Percentiles rank a stretch among this genome's conserved stretches.
phyloP scores from a whole-genome alignment of 1,140 invertebrate genomes.

The Drosophila pachea region DNA sequence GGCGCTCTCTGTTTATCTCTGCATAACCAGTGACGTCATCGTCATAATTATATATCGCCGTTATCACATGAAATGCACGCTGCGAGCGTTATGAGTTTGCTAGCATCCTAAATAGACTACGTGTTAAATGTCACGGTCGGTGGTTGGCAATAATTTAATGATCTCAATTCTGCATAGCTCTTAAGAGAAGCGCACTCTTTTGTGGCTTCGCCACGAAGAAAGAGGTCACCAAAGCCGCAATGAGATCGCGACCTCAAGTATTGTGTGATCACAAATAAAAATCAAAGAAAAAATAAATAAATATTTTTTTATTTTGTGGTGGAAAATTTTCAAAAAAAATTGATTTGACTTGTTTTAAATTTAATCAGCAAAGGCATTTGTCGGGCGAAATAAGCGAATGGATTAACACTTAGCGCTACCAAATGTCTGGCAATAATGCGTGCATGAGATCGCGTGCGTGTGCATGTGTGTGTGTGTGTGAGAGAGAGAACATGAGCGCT shows the following conservation, averaged over 20 bases:
- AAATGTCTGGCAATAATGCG: neutral
- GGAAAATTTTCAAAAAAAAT: too few relatives aligned
- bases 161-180: conserved; percentile 23
- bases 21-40: conserved; percentile 52
- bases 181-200: neutral
- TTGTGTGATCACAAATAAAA: neutral
- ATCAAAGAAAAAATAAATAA: neutral
- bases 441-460: neutral
- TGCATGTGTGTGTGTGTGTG: too few relatives aligned
- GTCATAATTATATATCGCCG: conserved; percentile 26
- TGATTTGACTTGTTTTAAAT: conserved; percentile 9
- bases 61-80: neutral
- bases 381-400: conserved; percentile 8
- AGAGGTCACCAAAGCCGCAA: conserved; percentile 9
- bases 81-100: conserved; percentile 8
- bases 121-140: conserved; percentile 30
- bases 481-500: too few relatives aligned
- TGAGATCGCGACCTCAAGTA: conserved; percentile 1
- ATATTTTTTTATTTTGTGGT: neutral
- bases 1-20: conserved; percentile 52
- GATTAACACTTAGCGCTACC: neutral
- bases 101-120: conserved; percentile 10
- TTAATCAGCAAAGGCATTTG: conserved; percentile 39
- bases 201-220: conserved; percentile 14
- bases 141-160: conserved; percentile 15